phyloP scores from a whole-genome alignment of 2,888 invertebrate species.

The Candidula unifasciata region DNA sequence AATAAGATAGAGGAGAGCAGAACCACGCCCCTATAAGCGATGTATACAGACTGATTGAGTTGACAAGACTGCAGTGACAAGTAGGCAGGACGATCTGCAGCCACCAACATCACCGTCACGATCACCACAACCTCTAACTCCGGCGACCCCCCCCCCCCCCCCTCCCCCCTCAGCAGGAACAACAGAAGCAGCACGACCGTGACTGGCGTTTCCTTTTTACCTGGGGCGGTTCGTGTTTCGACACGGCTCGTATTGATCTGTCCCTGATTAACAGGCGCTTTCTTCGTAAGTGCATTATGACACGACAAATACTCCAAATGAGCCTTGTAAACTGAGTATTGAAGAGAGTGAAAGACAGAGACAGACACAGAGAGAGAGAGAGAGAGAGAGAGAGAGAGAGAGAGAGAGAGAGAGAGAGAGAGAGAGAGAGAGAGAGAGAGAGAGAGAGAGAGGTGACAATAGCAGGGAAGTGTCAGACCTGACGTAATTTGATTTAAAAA shows the following conservation, averaged over 20 bases:
- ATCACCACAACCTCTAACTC: not conserved
- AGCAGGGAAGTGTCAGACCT: too few species aligned
- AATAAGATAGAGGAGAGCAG: not conserved
- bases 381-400: not conserved
- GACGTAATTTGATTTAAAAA: too few species aligned
- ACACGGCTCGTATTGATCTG: conserved; percentile 6
- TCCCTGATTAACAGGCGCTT: conserved; percentile 30
- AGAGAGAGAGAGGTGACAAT: conserved; percentile 14
- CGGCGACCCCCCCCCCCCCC: not conserved
- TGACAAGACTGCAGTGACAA: too few species aligned
- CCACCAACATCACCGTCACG: not conserved
- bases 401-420: not conserved
- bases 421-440: not conserved
- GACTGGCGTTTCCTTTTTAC: conserved; percentile 2
- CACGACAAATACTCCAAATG: conserved; percentile 15
- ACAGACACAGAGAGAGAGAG: not conserved
- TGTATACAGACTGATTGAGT: not conserved
- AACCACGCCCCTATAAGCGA: not conserved
- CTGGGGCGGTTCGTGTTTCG: conserved; percentile 9
- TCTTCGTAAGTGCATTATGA: conserved; percentile 16
- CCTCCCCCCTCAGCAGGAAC: not conserved
- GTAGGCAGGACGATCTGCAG: not conserved
- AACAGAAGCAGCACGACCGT: not conserved
- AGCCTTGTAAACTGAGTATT: not conserved
- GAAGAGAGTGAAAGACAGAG: conserved; percentile 4